Evolutionary conservation across 2,797 vertebrate species (phyloP).

Genomic region (Triplophysa yarkandensis): DNA sequence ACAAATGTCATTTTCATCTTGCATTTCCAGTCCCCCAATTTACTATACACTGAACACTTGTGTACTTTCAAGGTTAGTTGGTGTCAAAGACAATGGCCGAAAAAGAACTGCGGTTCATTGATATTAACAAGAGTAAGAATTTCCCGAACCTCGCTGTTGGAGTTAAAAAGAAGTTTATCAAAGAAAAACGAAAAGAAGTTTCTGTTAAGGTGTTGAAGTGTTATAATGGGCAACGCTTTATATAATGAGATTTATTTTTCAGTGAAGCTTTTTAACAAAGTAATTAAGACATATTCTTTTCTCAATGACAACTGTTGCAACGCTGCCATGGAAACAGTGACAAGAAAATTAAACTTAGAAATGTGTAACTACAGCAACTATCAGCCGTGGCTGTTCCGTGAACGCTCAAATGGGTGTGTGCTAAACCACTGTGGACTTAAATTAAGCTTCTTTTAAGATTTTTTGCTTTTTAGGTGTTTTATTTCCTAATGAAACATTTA

Average conservation of each 20-base stretch:
- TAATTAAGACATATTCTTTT: conserved; percentile 62
- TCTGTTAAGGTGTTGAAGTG: conserved; percentile 50
- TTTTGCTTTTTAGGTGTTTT: conserved; percentile 44
- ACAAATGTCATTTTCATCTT: background rate
- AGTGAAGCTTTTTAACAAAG: conserved; percentile 55
- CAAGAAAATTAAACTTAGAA: conserved; percentile 57
- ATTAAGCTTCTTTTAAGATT: conserved; percentile 51
- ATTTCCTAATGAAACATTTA: conserved; percentile 17
- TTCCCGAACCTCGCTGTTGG: background rate
- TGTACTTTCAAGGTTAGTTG: background rate
- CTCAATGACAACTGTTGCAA: conserved; percentile 59
- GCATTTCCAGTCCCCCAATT: background rate
- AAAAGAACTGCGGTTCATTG: background rate
- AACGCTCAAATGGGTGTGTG: conserved; percentile 36
- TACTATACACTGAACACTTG: background rate
- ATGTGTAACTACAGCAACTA: conserved; percentile 56
- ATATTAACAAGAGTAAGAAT: background rate
- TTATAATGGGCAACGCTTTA: conserved; percentile 42
- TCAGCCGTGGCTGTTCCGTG: conserved; percentile 49
- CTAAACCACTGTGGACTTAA: conserved; percentile 44
- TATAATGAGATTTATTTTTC: conserved; percentile 46
- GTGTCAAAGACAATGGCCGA: conserved; percentile 6
- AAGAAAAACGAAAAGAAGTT: conserved; percentile 21
- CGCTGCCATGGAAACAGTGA: conserved; percentile 61
- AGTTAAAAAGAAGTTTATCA: background rate